phyloP scores from a whole-genome alignment of 2,888 invertebrate genomes.

The Aethes cnicana region DNA sequence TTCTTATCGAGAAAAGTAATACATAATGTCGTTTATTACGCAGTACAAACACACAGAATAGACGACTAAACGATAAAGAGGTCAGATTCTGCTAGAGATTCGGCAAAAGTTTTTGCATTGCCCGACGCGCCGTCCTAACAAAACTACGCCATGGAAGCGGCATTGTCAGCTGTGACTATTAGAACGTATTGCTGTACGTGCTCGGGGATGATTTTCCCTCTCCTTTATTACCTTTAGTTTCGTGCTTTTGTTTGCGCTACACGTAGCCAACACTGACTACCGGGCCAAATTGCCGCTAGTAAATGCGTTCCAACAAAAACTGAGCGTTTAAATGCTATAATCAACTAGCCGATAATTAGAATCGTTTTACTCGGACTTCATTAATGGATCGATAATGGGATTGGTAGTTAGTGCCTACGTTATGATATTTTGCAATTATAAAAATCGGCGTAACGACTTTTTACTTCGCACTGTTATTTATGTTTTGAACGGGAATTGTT shows the following conservation, averaged over 20 bases:
- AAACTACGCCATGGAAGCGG: slow-evolving; percentile 61
- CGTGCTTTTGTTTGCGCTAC: slow-evolving; percentile 67
- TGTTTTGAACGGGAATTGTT: slow-evolving; percentile 3
- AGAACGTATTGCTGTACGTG: slow-evolving; percentile 76
- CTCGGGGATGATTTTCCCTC: slow-evolving; percentile 54
- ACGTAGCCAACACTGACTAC: slow-evolving; percentile 52
- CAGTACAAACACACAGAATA: not conserved
- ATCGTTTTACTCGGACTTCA: slow-evolving; percentile 45
- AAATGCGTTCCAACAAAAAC: slow-evolving; percentile 44
- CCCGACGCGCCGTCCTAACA: slow-evolving; percentile 65
- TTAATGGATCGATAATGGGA: slow-evolving; percentile 49
- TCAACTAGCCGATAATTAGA: slow-evolving; percentile 48
- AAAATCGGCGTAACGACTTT: not conserved
- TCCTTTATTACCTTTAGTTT: slow-evolving; percentile 68
- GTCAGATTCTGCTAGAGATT: too few relatives aligned
- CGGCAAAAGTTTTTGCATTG: slow-evolving; percentile 62
- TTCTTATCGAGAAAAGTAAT: too few relatives aligned
- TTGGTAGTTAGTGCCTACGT: slow-evolving; percentile 39
- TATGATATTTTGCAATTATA: slow-evolving; percentile 32
- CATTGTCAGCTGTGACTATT: slow-evolving; percentile 71
- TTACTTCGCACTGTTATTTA: not conserved
- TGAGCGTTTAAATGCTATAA: slow-evolving; percentile 42
- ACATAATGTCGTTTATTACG: too few relatives aligned
- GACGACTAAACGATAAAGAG: slow-evolving; percentile 20
- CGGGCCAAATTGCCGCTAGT: slow-evolving; percentile 48